Percentiles rank a stretch among this genome's conserved stretches.
These are phyloP conservation scores for Seriola quinqueradiata DNA, from an alignment of 2,113 vertebrate genomes.

Conservation along the genomic window DNA sequence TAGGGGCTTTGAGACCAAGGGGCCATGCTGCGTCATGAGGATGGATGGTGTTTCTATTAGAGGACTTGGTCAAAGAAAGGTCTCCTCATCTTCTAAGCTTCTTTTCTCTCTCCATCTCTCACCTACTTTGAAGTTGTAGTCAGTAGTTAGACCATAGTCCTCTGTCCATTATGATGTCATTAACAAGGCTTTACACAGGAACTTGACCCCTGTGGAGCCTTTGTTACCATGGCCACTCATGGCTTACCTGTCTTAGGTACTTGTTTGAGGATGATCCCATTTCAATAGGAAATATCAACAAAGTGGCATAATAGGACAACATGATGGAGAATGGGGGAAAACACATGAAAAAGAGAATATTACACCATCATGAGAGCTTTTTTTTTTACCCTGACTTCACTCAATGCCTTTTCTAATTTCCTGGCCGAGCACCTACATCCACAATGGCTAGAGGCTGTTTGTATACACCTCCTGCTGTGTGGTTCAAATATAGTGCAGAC, in stretches of 20 bases:
- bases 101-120: constrained; percentile 89
- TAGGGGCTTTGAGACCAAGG: constrained; percentile 89
- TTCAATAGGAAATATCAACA: constrained; percentile 86
- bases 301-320: constrained; percentile 79
- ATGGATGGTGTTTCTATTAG: constrained; percentile 90
- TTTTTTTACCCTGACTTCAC: constrained; percentile 52
- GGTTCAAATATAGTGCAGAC: constrained; percentile 78
- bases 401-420: constrained; percentile 80
- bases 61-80: constrained; percentile 88
- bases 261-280: constrained; percentile 89
- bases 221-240: constrained; percentile 86
- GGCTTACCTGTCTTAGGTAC: constrained; percentile 89
- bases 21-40: constrained; percentile 91
- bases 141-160: constrained; percentile 88
- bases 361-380: constrained; percentile 64
- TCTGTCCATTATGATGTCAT: constrained; percentile 93
- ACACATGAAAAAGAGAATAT: constrained; percentile 69
- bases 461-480: constrained; percentile 73
- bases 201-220: constrained; percentile 91
- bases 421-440: constrained; percentile 69
- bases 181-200: constrained; percentile 89
- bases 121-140: constrained; percentile 94
- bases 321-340: constrained; percentile 72
- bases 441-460: constrained; percentile 79
- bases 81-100: constrained; percentile 84